A percentile compares a stretch with the other conserved stretches of the same genome.
Conservation (phyloP, 2,113 vertebrate genomes). For the Carassius auratus region DNA sequence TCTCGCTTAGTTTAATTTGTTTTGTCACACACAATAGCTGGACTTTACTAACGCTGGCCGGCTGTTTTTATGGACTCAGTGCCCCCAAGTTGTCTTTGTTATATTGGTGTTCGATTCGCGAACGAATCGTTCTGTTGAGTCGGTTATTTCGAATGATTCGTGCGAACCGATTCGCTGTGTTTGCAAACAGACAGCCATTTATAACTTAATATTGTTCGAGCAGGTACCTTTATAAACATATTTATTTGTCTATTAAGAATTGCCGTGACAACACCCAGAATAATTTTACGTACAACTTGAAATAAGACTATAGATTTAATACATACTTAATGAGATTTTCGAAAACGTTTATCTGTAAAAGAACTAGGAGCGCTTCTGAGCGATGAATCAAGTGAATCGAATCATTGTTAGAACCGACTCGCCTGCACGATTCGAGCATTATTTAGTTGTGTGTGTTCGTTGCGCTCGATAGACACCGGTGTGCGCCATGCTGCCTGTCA, state of each 20-base stretch:
- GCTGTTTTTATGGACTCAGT: slow-evolving; percentile 44
- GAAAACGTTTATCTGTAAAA: background rate
- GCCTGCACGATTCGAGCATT: background rate
- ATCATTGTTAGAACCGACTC: background rate
- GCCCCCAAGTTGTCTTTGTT: slow-evolving; percentile 73
- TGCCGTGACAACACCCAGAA: background rate
- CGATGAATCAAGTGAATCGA: background rate
- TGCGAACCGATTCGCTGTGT: slow-evolving; percentile 63
- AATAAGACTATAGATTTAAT: background rate
- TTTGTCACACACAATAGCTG: background rate
- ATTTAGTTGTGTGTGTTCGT: slow-evolving; percentile 34
- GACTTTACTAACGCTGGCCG: background rate
- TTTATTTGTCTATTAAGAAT: background rate
- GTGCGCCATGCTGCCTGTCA: background rate
- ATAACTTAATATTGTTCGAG: background rate
- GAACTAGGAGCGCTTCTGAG: background rate
- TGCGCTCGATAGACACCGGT: slow-evolving; percentile 3
- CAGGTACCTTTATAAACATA: background rate
- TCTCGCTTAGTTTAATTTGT: slow-evolving; percentile 37
- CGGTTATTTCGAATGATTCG: background rate
- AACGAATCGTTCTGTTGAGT: background rate
- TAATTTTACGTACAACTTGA: too few relatives aligned
- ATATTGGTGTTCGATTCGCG: slow-evolving; percentile 17
- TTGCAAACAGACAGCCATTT: background rate
- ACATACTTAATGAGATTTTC: background rate